These are phyloP conservation scores for Microplitis manilae DNA, from an alignment of 2,888 invertebrate species.

Conservation along the genomic window DNA sequence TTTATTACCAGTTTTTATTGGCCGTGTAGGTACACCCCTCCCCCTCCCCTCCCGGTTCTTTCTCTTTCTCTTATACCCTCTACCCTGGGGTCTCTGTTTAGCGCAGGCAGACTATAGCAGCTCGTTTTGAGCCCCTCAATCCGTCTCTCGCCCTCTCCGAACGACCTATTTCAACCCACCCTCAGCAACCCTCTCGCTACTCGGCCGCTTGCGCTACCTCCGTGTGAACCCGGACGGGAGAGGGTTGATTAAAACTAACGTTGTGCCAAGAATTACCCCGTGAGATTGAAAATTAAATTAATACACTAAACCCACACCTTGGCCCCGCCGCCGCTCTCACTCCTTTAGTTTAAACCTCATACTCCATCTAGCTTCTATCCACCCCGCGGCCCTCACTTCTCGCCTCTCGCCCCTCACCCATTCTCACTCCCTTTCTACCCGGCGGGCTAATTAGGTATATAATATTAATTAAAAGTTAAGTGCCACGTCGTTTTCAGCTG, in stretches of 20 bases:
- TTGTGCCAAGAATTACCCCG: slow-evolving; percentile 71
- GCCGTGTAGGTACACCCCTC: slow-evolving; percentile 65
- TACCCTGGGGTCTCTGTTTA: too few relatives aligned
- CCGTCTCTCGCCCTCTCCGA: slow-evolving; percentile 45
- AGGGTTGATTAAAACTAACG: slow-evolving; percentile 62
- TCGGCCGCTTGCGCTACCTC: neutral
- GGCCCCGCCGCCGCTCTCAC: slow-evolving; percentile 29
- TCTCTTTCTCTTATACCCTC: slow-evolving; percentile 19
- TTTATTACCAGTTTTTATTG: slow-evolving; percentile 72
- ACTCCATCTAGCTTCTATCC: slow-evolving; percentile 15
- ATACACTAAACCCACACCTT: slow-evolving; percentile 68
- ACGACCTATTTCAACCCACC: slow-evolving; percentile 48
- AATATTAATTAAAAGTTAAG: slow-evolving; percentile 72
- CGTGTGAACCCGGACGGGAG: slow-evolving; percentile 44
- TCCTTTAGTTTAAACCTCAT: slow-evolving; percentile 20
- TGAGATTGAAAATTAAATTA: slow-evolving; percentile 72
- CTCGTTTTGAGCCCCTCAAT: slow-evolving; percentile 34
- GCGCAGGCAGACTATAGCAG: slow-evolving; percentile 4
- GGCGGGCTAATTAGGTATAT: slow-evolving; percentile 71
- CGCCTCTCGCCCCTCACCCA: slow-evolving; percentile 16
- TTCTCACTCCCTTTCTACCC: slow-evolving; percentile 47
- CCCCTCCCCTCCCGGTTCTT: slow-evolving; percentile 28
- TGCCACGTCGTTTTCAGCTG: slow-evolving; percentile 62
- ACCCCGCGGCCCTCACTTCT: slow-evolving; percentile 46
- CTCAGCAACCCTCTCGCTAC: slow-evolving; percentile 28